Evolutionary conservation across 2,888 invertebrate genomes (phyloP), one percentile per base, ranked within the genome.

Genomic region (Tridacna gigas): DNA sequence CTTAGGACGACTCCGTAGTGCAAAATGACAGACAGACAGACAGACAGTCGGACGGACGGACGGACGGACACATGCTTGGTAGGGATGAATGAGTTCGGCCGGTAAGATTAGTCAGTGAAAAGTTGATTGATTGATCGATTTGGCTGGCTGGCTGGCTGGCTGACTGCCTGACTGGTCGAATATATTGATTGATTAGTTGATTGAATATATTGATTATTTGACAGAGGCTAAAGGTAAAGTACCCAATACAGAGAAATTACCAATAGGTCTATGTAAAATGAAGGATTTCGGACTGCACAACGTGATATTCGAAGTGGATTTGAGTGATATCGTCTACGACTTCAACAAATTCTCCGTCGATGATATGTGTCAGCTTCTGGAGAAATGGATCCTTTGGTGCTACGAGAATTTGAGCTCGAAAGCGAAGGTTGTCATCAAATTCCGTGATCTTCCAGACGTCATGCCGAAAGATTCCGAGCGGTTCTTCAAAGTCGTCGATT

Each of bases 401-500:
- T 20, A 66, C 13, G 56, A 66, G 45, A 80, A 80, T 56, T 67
- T 80, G 11, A 20, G 51, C 25, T 20, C n/a, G 60, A 45, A 67
- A 9, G 66, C 80, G 12, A 80, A 66, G 25, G 26, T 80, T 12
- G 25, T 80, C 9, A 20, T 80, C 13, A 80, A 69, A 48, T 51
- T 80, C 56, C 48, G 80, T 20, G 80, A 80, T 74, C 37, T 74
- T 20, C 75, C 74, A 15, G 80, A 80, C 25, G 66, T 48, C 9
- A 80, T 80, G 80, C 69, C 80, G 26, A 25, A 37, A 0, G 11
- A 75, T 60, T 51, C 75, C 12, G 67, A 56, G 2, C 66, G 80
- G 26, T n/a, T 80, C 0, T 80, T 67, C 56, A 7, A 75, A 18
- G 37, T 80, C 11, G 25, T 80, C 7, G 74, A 66, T 26, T 80